Percentiles rank a stretch among this genome's conserved stretches.
Evolutionary conservation across 2,797 vertebrate species (phyloP).

Genomic region (Pagetopsis macropterus): DNA sequence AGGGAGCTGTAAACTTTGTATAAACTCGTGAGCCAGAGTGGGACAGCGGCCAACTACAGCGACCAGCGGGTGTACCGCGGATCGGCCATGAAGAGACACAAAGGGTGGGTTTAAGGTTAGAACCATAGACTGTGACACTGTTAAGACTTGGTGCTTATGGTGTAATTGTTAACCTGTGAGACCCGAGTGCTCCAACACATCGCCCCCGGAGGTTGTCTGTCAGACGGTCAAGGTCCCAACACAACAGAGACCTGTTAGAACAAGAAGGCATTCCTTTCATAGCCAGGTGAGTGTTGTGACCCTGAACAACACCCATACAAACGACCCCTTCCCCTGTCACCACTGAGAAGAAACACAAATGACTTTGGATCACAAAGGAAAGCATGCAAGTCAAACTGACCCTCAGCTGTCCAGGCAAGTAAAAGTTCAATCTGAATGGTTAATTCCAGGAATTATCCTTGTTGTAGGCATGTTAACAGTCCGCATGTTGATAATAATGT

Average conservation of each 20-base stretch:
- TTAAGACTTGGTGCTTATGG: conserved; percentile 30
- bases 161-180: conserved; percentile 65
- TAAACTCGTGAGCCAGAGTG: conserved; percentile 57
- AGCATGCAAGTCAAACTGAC: not conserved
- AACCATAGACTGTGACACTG: conserved; percentile 22
- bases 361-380: not conserved
- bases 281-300: conserved; percentile 72
- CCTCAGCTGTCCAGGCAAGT: conserved; percentile 1
- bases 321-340: conserved; percentile 41
- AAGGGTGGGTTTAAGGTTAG: conserved; percentile 12
- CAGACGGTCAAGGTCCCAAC: conserved; percentile 74
- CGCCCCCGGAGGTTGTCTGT: conserved; percentile 60
- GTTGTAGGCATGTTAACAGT: conserved; percentile 27
- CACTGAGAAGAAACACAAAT: conserved; percentile 4
- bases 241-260: conserved; percentile 73
- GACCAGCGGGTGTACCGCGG: conserved; percentile 28
- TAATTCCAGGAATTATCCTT: conserved; percentile 29
- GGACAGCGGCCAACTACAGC: conserved; percentile 50
- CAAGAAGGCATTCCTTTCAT: conserved; percentile 80
- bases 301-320: conserved; percentile 59
- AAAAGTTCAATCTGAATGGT: not conserved
- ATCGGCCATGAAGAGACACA: not conserved
- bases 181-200: conserved; percentile 25
- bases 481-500: conserved; percentile 32
- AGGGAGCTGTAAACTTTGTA: conserved; percentile 67